Base-by-base conservation (phyloP, 1,140 invertebrate species). In the Trichogramma pretiosum region DNA sequence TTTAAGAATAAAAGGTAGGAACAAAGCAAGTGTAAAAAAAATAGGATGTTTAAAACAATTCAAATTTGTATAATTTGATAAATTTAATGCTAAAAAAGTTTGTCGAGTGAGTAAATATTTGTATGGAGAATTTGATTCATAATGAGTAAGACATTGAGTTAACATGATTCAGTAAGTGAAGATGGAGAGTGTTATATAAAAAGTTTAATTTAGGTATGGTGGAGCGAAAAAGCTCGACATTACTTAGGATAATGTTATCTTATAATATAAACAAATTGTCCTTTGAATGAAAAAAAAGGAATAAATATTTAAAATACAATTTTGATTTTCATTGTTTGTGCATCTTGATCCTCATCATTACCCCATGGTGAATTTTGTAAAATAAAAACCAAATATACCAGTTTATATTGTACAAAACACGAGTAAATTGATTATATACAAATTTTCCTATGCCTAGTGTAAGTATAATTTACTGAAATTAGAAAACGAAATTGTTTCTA, bases 221-320 rank as follows among this genome's bases (percentile, higher is more conserved):
- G 61, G 67, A 65, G 65, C 54, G 52, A 43, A 44, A 55, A 48
- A 45, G 64, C 67, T 65, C 61, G 56, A 68, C 66, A 64, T 68
- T 69, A 64, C 65, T 67, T 72, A 70, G 69, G 63, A 68, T 72
- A 72, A 72, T 69, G 68, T 72, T 72, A 71, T 70, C 66, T 70
- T 68, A 70, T 70, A 69, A 68, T 67, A 64, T 68, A 70, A 70
- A 67, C 62, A 72, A 70, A 70, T 69, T 70, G 60, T 71, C 68
- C 68, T 69, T 69, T 68, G 53, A 67, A 69, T 61, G 60, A 63
- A 64, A 59, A 57, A n/a, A 58, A 70, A 69, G 66, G 67, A 69
- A 70, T 72, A 72, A 72, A 70, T 70, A 72, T 70, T 72, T 69
- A 70, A 71, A 71, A 70, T 71, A 71, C 64, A 68, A 7, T 36